Percentiles rank a stretch among this genome's conserved stretches.
These are phyloP conservation scores for Pseudotriccus pelzelni DNA, from an alignment of 2,797 vertebrate species.

Conservation along the genomic window DNA sequence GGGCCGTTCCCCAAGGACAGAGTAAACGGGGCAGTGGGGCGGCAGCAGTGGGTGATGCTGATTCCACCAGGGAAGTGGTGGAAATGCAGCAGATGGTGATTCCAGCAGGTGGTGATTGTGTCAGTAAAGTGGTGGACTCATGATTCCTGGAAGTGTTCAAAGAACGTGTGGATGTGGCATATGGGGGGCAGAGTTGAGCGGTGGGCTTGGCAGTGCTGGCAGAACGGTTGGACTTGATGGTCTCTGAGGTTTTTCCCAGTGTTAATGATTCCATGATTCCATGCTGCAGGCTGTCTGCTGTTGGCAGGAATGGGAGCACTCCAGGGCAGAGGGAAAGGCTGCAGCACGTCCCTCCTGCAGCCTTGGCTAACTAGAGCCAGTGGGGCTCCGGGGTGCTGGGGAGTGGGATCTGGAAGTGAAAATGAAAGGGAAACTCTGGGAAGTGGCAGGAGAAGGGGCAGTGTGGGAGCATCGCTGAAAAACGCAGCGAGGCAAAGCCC, in stretches of 20 bases:
- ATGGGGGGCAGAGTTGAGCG: neutral
- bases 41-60: neutral
- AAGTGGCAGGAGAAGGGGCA: neutral
- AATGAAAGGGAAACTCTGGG: neutral
- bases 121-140: neutral
- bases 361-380: neutral
- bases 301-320: accelerated
- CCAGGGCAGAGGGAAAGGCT: neutral
- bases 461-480: accelerated
- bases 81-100: neutral
- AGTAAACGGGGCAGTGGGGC: accelerated
- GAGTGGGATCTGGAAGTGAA: neutral
- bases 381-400: neutral
- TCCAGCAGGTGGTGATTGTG: neutral
- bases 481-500: neutral
- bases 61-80: neutral
- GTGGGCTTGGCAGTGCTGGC: too few species aligned
- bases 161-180: neutral
- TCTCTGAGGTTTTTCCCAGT: too few species aligned
- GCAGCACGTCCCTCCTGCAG: accelerated
- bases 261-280: neutral
- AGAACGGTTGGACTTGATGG: too few species aligned
- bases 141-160: neutral
- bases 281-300: neutral
- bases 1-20: neutral